Evolutionary conservation across 2,888 invertebrate genomes (phyloP), one percentile per base, ranked within the genome.

Genomic region (Crocallis elinguaria): DNA sequence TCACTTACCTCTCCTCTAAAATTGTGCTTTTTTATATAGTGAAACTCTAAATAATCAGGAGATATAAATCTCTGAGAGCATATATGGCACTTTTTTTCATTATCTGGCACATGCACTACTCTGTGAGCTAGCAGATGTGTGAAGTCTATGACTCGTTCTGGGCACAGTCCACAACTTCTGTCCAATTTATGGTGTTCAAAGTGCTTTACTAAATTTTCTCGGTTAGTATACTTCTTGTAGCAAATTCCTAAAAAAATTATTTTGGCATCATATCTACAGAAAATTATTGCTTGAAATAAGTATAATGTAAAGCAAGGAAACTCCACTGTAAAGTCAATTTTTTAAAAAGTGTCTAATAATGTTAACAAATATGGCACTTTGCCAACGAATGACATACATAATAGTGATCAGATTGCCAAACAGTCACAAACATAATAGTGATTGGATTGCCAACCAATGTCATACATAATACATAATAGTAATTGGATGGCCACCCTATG

Each of bases 81-180:
- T 11, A 85, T 57, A 33, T 84, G 81, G 50, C 87, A 88, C 19
- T 39, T 55, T 4, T 60, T 46, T 30, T 78, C 68, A 1, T 58
- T 62, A 0, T 43, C 14, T 0, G 75, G 70, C 3, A 85, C 38
- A 53, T 88, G 87, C 8, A 49, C 35, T 0, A 82, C 16, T 35
- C 88, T 69, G 51, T 88, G 88, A 0, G 75, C 67, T 0, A 86
- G 57, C 1, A 85, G 43, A 19, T 79, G 70, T 0, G 80, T 75
- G 65, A 75, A 71, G 6, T 72, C 66, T 9, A 36, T 50, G n/a
- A 74, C 66, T 0, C 11, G 30, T 19, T 75, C 71, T 1, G 44
- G 12, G 49, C 87, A 88, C 32, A 77, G 37, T 1, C 49, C 35
- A 63, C 88, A 88, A 0, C 36, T 39, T 3, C 49, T 61, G 5